A percentile compares a stretch with the other conserved stretches of the same genome.
Evolutionary conservation across 92 coral and sea anemone species (phyloP).

Genomic region (Epizoanthus scotinus): DNA sequence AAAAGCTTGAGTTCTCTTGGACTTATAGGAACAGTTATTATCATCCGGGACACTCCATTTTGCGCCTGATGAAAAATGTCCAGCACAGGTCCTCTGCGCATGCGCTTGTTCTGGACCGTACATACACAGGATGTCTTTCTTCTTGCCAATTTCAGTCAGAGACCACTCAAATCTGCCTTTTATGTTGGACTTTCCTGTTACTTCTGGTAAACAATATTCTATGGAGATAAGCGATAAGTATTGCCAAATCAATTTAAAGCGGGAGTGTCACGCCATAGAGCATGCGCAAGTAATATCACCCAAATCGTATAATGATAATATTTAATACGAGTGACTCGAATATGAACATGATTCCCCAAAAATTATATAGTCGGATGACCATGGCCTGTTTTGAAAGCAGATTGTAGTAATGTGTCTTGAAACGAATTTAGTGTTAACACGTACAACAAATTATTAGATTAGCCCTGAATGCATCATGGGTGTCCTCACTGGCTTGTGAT

Average conservation of each 20-base stretch:
- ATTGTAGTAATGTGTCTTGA: no score
- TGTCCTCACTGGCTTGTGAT: no score
- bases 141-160: neutral
- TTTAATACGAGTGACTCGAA: no score
- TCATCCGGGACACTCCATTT: conserved; percentile 11
- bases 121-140: neutral
- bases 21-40: conserved; percentile 7
- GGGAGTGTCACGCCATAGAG: no score
- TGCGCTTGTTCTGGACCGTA: conserved; percentile 9
- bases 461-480: no score
- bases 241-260: neutral
- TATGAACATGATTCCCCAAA: no score
- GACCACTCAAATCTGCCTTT: conserved; percentile 27
- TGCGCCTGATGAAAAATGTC: conserved; percentile 24
- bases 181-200: conserved; percentile 16
- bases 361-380: no score
- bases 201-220: conserved; percentile 36
- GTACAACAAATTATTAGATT: no score
- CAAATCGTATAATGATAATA: no score
- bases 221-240: neutral
- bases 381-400: no score
- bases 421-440: no score
- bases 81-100: conserved; percentile 10
- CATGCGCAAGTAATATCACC: no score
- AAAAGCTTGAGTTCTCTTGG: conserved; percentile 32